These are phyloP conservation scores for Coptotermes formosanus DNA, from an alignment of 1,140 invertebrate species.

Conservation along the genomic window DNA sequence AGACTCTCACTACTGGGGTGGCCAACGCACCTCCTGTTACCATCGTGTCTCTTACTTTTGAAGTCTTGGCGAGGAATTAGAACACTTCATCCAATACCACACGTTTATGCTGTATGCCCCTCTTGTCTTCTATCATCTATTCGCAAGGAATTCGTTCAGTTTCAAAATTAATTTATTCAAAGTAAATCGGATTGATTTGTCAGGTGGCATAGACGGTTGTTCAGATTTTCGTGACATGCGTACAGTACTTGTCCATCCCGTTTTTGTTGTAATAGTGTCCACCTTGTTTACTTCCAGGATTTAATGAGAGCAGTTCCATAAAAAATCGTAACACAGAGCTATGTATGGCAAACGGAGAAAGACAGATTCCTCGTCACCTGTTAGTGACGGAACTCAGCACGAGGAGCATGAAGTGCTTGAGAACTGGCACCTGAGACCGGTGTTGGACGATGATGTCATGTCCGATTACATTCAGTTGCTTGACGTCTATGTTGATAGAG, in stretches of 20 bases:
- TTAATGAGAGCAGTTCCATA: not conserved
- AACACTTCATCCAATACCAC: too few species aligned
- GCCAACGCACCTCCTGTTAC: too few species aligned
- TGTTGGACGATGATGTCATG: conserved; percentile 20
- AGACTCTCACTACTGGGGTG: too few species aligned
- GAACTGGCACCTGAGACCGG: conserved; percentile 20
- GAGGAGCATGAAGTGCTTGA: not conserved
- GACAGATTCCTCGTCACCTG: not conserved
- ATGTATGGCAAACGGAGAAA: conserved; percentile 21
- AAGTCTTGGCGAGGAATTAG: too few species aligned
- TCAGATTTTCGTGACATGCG: not conserved
- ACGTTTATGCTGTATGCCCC: too few species aligned
- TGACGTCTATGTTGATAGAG: conserved; percentile 58
- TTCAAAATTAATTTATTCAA: too few species aligned
- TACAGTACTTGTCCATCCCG: not conserved
- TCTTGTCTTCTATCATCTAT: too few species aligned
- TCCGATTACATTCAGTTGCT: conserved; percentile 50
- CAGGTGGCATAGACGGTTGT: conserved; percentile 1
- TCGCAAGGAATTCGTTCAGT: too few species aligned
- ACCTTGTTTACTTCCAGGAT: not conserved
- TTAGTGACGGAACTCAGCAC: not conserved
- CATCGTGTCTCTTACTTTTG: too few species aligned
- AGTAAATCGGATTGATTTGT: too few species aligned
- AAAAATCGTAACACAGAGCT: not conserved
- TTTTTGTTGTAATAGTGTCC: not conserved